Evolutionary conservation across 1,140 invertebrate genomes (phyloP), one percentile per base, ranked within the genome.

Genomic region (Drosophila kikkawai): DNA sequence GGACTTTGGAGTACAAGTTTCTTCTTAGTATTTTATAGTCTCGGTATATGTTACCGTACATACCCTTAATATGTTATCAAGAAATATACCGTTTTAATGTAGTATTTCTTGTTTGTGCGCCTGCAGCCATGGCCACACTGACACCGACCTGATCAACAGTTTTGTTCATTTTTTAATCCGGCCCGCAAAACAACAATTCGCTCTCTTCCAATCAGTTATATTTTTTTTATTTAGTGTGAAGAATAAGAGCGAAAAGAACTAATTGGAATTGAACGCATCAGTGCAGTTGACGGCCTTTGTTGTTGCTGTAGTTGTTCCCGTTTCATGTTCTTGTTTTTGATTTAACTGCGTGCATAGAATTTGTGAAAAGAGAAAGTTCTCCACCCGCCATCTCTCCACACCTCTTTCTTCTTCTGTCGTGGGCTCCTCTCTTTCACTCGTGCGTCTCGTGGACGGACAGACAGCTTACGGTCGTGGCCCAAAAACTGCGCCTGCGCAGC

Each of bases 331-430:
- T 55, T 47, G 59, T 57, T 74, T 51, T 86, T 73, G 63, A 58
- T 61, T 57, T 56, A 44, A 42, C 60, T 81, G 69, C 85, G 81
- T 90, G 84, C 56, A 57, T 44, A 85, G 85, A 90, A 90, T 88
- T 85, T 85, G 84, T 90, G 85, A 88, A 88, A 88, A 88, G 85
- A 88, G 85, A 88, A 88, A 88, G 85, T 88, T 88, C 58, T 61
- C 32, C 74, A 37, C 22, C 37, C 60, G 48, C 48, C 32, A 15
- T 34, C 66, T 53, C 51, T 51, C 37, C 17, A 34, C 63, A 15
- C 67, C 45, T 47, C 42, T 64, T 66, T 42, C 63, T 34, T 36
- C 39, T 22, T 13, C 47, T 32, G 34, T 15, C 15, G 1, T 15
- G 22, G 47, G 15, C 19, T 12, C 36, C 26, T 57, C 26, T 32